Percentiles rank a stretch among this genome's conserved stretches.
Conservation (phyloP, 2,797 vertebrate genomes). For the Kryptopterus vitreolus region DNA sequence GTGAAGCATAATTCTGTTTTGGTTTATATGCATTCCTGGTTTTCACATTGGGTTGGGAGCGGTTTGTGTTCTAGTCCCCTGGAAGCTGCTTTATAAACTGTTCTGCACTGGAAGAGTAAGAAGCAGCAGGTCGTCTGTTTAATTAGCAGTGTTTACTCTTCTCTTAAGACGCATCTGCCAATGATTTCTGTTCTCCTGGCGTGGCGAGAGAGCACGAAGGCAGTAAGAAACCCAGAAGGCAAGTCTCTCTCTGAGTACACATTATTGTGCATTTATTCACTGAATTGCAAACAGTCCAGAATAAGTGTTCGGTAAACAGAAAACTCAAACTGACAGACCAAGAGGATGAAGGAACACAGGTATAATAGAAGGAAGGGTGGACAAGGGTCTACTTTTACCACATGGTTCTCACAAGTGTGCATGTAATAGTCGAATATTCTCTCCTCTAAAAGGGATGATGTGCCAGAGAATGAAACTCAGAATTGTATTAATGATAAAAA, state of each 20-base stretch:
- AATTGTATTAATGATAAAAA: too few species aligned
- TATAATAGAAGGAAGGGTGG: background rate
- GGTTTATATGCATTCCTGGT: background rate
- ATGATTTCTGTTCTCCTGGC: constrained; percentile 24
- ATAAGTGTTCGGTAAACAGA: background rate
- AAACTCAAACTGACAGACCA: background rate
- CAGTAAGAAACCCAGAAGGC: background rate
- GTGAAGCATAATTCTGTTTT: background rate
- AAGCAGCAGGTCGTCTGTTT: constrained; percentile 1
- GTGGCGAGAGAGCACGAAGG: background rate
- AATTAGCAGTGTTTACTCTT: constrained; percentile 37
- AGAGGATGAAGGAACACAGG: background rate
- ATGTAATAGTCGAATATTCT: too few species aligned
- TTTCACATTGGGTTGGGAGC: background rate
- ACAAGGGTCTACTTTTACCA: too few species aligned
- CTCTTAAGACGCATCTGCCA: constrained; percentile 30
- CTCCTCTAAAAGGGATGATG: too few species aligned
- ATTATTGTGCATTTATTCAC: background rate
- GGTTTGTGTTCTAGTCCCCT: background rate
- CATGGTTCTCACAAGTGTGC: too few species aligned
- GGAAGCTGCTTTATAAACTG: constrained; percentile 38
- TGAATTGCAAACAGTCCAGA: background rate
- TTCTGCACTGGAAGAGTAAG: constrained; percentile 15
- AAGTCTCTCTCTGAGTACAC: background rate
- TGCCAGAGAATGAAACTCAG: too few species aligned